A percentile compares a stretch with the other conserved stretches of the same genome.
phyloP scores from a whole-genome alignment of 2,113 vertebrate genomes.

The Tychaedon coryphoeus region DNA sequence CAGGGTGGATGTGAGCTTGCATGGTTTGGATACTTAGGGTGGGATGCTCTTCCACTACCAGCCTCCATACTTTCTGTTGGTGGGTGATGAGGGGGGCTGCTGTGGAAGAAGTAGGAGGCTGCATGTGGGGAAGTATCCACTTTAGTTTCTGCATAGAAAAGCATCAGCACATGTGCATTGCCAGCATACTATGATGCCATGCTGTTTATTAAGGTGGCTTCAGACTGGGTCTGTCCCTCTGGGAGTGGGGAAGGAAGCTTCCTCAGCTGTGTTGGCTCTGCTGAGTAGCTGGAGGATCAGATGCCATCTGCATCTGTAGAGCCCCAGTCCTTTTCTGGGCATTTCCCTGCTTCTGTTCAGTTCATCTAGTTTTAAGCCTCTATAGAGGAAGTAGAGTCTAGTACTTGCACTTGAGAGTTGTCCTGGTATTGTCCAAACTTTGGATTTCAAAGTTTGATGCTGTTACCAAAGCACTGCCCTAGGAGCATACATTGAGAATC shows the following conservation, averaged over 20 bases:
- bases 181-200: not conserved
- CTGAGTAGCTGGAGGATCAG: not conserved
- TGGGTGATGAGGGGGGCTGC: not conserved
- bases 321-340: not conserved
- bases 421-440: not conserved
- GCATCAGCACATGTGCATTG: fast-evolving
- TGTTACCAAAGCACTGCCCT: not conserved
- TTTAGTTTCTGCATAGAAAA: not conserved
- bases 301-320: not conserved
- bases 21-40: not conserved
- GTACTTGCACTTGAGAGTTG: not conserved
- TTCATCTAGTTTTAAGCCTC: not conserved
- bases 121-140: too few species aligned
- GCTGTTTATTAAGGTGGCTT: not conserved
- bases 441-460: not conserved
- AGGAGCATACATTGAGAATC: not conserved
- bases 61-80: not conserved
- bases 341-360: not conserved
- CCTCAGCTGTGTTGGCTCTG: not conserved
- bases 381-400: not conserved
- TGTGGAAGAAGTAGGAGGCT: too few species aligned
- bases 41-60: not conserved
- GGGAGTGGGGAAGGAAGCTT: not conserved
- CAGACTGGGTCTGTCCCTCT: not conserved
- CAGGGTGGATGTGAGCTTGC: not conserved